phyloP scores from a whole-genome alignment of 1,140 invertebrate species.

The Coptotermes formosanus region DNA sequence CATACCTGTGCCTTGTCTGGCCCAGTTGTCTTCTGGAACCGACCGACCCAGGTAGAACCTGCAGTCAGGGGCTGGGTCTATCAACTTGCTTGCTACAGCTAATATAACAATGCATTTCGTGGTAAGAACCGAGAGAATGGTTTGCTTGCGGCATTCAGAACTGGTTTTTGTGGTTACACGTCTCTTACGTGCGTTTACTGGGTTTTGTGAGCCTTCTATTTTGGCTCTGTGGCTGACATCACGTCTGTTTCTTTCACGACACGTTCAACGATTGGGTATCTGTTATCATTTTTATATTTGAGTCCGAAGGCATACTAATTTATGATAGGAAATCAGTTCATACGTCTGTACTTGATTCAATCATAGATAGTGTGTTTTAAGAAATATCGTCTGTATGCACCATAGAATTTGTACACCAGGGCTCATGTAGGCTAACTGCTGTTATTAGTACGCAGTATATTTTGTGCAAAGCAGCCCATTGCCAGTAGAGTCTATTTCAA shows the following conservation, averaged over 20 bases:
- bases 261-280: background rate
- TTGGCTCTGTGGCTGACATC: background rate
- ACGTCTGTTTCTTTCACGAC: background rate
- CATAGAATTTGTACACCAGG: too few relatives aligned
- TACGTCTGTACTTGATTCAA: too few relatives aligned
- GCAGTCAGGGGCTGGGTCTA: background rate
- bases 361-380: too few relatives aligned
- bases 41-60: background rate
- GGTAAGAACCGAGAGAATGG: background rate
- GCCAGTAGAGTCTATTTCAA: too few relatives aligned
- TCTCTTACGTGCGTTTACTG: background rate
- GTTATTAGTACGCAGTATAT: too few relatives aligned
- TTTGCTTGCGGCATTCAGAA: background rate
- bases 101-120: constrained; percentile 17
- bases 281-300: too few relatives aligned
- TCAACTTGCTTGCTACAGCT: background rate
- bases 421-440: too few relatives aligned
- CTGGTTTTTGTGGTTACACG: background rate
- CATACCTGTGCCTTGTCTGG: constrained; percentile 3
- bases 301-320: too few relatives aligned
- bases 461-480: too few relatives aligned
- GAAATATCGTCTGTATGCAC: too few relatives aligned
- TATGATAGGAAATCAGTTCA: too few relatives aligned
- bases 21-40: background rate
- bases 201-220: background rate